phyloP scores from a whole-genome alignment of 2,888 invertebrate genomes.

The Noctua pronuba region DNA sequence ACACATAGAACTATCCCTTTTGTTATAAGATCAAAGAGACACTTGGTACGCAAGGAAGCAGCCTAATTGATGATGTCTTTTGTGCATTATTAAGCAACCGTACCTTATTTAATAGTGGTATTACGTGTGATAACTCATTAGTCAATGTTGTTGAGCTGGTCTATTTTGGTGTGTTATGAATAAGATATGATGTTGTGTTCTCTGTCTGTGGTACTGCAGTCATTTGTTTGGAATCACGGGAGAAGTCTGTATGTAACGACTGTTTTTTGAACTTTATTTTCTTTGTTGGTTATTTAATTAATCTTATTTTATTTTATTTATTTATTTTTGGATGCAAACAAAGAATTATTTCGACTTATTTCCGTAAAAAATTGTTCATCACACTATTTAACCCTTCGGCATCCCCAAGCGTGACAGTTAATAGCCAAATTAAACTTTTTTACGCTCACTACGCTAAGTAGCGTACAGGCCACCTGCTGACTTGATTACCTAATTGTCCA shows the following conservation, averaged over 20 bases:
- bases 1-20: slow-evolving; percentile 77
- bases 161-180: slow-evolving; percentile 36
- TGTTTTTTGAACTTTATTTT: neutral
- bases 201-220: slow-evolving; percentile 2
- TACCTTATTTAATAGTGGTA: slow-evolving; percentile 67
- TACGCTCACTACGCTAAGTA: slow-evolving; percentile 31
- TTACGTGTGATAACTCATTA: slow-evolving; percentile 66
- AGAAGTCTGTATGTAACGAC: neutral
- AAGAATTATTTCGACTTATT: neutral
- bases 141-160: slow-evolving; percentile 44
- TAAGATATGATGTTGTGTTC: slow-evolving; percentile 45
- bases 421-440: slow-evolving; percentile 47
- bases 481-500: slow-evolving; percentile 54
- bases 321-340: neutral
- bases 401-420: slow-evolving; percentile 22
- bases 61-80: slow-evolving; percentile 77
- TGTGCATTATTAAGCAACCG: slow-evolving; percentile 76
- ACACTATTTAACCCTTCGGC: slow-evolving; percentile 15
- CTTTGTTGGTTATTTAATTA: slow-evolving; percentile 10
- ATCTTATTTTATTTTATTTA: neutral
- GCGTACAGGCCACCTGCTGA: slow-evolving; percentile 55
- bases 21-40: slow-evolving; percentile 80
- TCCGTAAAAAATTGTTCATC: neutral
- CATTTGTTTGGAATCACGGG: slow-evolving; percentile 30
- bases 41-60: slow-evolving; percentile 71